These are phyloP conservation scores for Lottia gigantea DNA, from an alignment of 2,888 invertebrate species.

Conservation along the genomic window DNA sequence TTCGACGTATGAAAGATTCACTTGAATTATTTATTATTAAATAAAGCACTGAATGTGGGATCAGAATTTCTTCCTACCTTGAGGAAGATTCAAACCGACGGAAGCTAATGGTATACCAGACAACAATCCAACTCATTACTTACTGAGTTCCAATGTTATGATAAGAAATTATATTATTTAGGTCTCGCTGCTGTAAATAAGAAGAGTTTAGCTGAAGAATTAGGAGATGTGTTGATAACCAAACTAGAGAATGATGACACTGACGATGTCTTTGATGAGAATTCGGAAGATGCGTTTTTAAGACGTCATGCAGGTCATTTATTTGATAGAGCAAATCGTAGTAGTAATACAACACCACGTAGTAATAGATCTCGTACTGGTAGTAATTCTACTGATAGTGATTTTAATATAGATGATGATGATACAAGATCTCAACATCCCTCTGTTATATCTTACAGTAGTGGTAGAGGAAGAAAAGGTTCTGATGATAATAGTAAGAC, in stretches of 20 bases:
- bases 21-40: no score
- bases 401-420: constrained; percentile 37
- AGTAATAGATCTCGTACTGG: constrained; percentile 49
- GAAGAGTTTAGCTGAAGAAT: constrained; percentile 53
- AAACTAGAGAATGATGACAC: constrained; percentile 30
- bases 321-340: constrained; percentile 23
- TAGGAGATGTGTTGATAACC: constrained; percentile 47
- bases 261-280: constrained; percentile 45
- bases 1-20: no score
- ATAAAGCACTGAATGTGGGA: no score
- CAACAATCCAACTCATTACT: no score
- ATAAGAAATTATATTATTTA: not conserved
- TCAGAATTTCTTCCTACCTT: no score
- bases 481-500: constrained; percentile 23
- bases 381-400: constrained; percentile 42
- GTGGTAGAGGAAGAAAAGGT: constrained; percentile 19
- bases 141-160: no score
- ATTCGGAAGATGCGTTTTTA: constrained; percentile 33
- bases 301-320: constrained; percentile 43
- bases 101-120: no score
- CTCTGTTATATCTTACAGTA: constrained; percentile 13
- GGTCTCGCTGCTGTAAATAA: constrained; percentile 32
- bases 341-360: constrained; percentile 19
- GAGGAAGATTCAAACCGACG: no score
- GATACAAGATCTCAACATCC: constrained; percentile 36